phyloP scores from a whole-genome alignment of 2,888 invertebrate species.

The Nysson spinosus region DNA sequence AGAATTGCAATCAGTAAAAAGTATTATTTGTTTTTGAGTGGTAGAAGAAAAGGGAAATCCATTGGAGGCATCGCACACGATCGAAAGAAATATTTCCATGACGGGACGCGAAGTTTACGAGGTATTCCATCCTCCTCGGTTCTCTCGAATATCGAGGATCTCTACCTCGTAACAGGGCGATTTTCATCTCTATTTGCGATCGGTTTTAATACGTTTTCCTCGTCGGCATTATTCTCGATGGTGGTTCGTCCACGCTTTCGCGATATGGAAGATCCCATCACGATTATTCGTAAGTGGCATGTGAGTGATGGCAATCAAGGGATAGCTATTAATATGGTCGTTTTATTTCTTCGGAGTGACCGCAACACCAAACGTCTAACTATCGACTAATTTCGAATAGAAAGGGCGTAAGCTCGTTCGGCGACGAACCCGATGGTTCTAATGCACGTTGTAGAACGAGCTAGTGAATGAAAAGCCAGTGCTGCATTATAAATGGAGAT shows the following conservation, averaged over 20 bases:
- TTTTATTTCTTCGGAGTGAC: not conserved
- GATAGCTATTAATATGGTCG: not conserved
- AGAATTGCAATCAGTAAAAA: no score
- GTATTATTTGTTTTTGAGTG: not conserved
- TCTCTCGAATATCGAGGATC: not conserved
- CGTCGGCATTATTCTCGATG: not conserved
- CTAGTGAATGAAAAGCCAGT: conserved; percentile 65
- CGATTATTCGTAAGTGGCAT: conserved; percentile 25
- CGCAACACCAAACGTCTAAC: not conserved
- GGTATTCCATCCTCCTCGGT: not conserved
- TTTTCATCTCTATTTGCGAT: not conserved
- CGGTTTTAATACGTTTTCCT: not conserved
- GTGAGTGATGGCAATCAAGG: conserved; percentile 5
- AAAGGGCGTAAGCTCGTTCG: conserved; percentile 3
- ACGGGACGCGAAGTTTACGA: not conserved
- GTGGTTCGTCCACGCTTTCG: conserved; percentile 22
- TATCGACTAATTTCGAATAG: not conserved
- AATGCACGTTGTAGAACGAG: conserved; percentile 37
- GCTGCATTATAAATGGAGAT: conserved; percentile 70
- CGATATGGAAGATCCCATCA: conserved; percentile 15
- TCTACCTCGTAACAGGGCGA: not conserved
- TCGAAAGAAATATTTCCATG: conserved; percentile 2
- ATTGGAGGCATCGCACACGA: no score
- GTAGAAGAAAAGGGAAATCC: not conserved
- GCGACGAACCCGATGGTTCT: not conserved